phyloP scores from a whole-genome alignment of 1,140 invertebrate species.

The Aphelinus atriplicis region DNA sequence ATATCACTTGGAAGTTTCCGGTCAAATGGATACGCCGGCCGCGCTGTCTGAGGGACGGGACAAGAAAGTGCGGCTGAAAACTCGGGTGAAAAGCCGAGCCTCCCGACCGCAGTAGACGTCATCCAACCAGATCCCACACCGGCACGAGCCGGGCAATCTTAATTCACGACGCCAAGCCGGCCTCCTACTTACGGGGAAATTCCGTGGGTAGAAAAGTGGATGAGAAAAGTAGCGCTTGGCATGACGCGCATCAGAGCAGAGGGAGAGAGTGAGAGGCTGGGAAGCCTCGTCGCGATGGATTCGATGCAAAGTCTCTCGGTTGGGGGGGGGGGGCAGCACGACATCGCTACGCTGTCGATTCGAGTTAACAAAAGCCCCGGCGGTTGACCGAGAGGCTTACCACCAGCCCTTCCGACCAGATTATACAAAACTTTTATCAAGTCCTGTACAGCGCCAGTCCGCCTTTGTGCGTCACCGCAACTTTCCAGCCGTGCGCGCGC shows the following conservation, averaged over 20 bases:
- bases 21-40: too few relatives aligned
- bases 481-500: not conserved
- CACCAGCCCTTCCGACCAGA: conserved; percentile 14
- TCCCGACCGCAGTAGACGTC: too few relatives aligned
- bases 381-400: conserved; percentile 25
- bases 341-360: conserved; percentile 22
- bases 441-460: not conserved
- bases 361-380: conserved; percentile 32
- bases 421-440: conserved; percentile 36
- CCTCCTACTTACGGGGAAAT: too few relatives aligned
- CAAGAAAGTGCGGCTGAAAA: too few relatives aligned
- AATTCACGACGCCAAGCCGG: too few relatives aligned
- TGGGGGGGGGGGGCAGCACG: not conserved
- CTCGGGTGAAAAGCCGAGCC: too few relatives aligned
- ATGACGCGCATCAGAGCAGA: not conserved
- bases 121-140: too few relatives aligned
- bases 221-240: not conserved
- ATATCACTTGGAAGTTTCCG: too few relatives aligned
- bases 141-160: too few relatives aligned
- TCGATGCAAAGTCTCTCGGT: conserved; percentile 17
- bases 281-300: conserved; percentile 1
- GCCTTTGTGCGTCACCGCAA: not conserved
- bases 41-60: too few relatives aligned
- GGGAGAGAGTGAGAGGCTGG: not conserved
- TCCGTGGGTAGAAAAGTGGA: not conserved